Evolutionary conservation across 1,140 invertebrate species (phyloP).

Genomic region (Plectrocnemia conspersa): DNA sequence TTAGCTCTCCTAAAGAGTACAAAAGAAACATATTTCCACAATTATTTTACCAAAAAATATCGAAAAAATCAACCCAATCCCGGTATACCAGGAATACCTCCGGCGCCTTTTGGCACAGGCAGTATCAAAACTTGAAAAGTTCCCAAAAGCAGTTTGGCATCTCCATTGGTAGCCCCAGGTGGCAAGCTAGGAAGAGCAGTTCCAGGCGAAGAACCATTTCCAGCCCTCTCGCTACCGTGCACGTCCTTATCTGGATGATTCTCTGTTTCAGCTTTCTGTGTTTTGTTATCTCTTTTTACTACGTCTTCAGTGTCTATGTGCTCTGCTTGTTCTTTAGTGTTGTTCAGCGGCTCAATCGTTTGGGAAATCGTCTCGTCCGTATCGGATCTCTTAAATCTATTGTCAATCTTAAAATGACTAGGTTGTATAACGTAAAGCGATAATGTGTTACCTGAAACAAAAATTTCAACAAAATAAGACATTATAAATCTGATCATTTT

Average conservation of each 20-base stretch:
- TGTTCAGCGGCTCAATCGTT: not conserved
- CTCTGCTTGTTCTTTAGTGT: not conserved
- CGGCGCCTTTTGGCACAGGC: slow-evolving; percentile 7
- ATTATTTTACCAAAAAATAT: too few species aligned
- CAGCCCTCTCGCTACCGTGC: too few species aligned
- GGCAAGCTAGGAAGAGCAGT: slow-evolving; percentile 9
- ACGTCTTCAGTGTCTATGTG: not conserved
- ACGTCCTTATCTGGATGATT: not conserved
- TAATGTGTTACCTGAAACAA: not conserved
- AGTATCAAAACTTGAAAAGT: slow-evolving; percentile 23
- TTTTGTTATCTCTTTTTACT: not conserved
- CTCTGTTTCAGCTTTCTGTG: slow-evolving; percentile 1
- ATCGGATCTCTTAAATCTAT: not conserved
- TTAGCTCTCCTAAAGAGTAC: too few species aligned
- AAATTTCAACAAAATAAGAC: not conserved
- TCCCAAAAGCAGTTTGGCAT: slow-evolving; percentile 23
- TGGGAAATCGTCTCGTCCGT: not conserved
- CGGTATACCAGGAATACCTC: slow-evolving; percentile 2
- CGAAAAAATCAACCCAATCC: too few species aligned
- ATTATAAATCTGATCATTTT: too few species aligned
- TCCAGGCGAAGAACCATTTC: not conserved
- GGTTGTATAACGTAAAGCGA: not conserved
- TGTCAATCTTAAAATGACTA: not conserved
- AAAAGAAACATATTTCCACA: too few species aligned
- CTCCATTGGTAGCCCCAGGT: slow-evolving; percentile 12